A percentile compares a stretch with the other conserved stretches of the same genome.
Evolutionary conservation across 2,888 invertebrate species (phyloP).

Genomic region (Clunio marinus): DNA sequence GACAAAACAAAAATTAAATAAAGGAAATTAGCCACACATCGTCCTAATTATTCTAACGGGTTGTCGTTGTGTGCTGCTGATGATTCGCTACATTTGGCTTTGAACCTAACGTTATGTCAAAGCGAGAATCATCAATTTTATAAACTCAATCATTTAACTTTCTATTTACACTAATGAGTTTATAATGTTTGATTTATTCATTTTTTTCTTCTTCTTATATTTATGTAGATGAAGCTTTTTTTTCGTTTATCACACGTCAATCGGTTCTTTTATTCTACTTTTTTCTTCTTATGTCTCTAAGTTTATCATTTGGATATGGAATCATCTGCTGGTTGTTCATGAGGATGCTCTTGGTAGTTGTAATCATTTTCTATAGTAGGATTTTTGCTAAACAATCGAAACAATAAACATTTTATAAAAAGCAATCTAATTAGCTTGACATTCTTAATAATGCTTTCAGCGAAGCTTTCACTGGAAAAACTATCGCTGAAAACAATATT

Average conservation of each 20-base stretch:
- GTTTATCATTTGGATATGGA: not conserved
- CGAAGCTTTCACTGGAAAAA: no score
- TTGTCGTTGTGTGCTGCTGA: not conserved
- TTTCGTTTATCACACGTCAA: not conserved
- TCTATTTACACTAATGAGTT: conserved; percentile 10
- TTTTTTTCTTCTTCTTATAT: not conserved
- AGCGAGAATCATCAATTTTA: conserved; percentile 2
- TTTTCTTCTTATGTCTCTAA: no score
- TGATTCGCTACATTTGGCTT: not conserved
- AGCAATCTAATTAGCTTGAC: conserved; percentile 14
- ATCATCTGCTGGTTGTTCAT: not conserved
- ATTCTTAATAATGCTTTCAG: no score
- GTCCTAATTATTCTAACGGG: not conserved
- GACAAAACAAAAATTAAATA: no score
- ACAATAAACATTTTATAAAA: not conserved
- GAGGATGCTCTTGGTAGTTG: conserved; percentile 27
- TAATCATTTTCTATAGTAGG: conserved; percentile 22
- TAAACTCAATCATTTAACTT: not conserved
- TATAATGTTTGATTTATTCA: not conserved
- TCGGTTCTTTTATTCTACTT: not conserved
- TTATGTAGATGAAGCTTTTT: not conserved
- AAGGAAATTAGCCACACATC: not conserved
- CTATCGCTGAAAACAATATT: no score
- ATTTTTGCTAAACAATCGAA: conserved; percentile 26
- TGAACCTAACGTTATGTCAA: not conserved